Conservation (phyloP, 2,797 vertebrate genomes). For the Odontamblyopus rebecca region DNA sequence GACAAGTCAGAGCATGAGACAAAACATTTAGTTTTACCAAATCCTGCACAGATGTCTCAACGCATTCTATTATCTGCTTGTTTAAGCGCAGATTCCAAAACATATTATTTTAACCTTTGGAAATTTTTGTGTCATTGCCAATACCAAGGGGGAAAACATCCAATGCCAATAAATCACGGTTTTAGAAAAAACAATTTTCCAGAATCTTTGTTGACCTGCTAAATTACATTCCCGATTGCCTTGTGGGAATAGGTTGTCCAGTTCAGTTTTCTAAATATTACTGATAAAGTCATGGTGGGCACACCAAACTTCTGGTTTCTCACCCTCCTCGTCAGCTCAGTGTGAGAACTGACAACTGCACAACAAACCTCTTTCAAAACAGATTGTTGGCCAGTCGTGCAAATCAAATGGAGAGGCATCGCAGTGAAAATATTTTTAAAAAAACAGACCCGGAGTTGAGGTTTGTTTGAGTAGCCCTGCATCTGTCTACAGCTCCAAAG, state of each 20-base stretch:
- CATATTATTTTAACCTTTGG: background rate
- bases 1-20: background rate
- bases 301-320: constrained; percentile 25
- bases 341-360: constrained; percentile 60
- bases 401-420: constrained; percentile 31
- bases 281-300: background rate
- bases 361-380: constrained; percentile 34
- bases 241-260: background rate
- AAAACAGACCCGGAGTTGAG: too few relatives aligned
- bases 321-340: constrained; percentile 42
- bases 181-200: background rate
- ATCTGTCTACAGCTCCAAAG: too few relatives aligned
- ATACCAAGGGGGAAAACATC: too few relatives aligned
- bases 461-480: too few relatives aligned
- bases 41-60: background rate
- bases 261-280: background rate
- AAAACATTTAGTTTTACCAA: background rate
- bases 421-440: background rate
- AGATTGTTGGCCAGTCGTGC: constrained; percentile 30
- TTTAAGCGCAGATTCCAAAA: background rate
- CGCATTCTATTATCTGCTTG: background rate
- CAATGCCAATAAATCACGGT: background rate
- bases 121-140: background rate
- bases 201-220: background rate
- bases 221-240: background rate